Evolutionary conservation across 2,797 vertebrate species (phyloP).

Genomic region (Alouatta caraya): DNA sequence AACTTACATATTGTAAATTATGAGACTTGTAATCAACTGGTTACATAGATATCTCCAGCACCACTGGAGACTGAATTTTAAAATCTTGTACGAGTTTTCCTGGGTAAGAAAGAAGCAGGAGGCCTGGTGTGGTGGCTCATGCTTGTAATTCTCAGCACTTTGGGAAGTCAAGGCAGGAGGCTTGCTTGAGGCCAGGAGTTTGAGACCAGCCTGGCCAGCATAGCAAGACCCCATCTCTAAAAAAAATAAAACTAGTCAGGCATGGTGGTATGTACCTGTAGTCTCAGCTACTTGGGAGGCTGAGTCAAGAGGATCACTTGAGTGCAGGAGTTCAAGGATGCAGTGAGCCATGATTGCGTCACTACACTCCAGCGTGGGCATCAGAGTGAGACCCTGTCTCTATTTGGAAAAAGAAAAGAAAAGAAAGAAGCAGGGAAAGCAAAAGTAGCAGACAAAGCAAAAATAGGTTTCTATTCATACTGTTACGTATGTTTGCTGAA

Average conservation of each 20-base stretch:
- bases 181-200: background rate
- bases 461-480: background rate
- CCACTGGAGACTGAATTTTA: background rate
- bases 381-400: background rate
- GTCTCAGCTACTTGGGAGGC: background rate
- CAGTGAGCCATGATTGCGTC: background rate
- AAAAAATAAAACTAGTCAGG: background rate
- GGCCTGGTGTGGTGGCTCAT: background rate
- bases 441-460: background rate
- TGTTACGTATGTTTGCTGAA: background rate
- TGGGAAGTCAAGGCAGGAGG: background rate
- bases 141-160: background rate
- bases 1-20: background rate
- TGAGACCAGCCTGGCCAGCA: background rate
- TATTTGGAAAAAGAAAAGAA: background rate
- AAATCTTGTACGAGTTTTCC: conserved; percentile 35
- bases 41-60: background rate
- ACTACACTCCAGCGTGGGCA: background rate
- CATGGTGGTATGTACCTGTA: background rate
- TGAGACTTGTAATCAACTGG: background rate
- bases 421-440: background rate
- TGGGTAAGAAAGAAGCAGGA: background rate
- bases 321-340: background rate
- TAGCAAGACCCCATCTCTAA: background rate
- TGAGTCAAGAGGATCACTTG: background rate